A percentile compares a stretch with the other conserved stretches of the same genome.
Conservation (phyloP, 2,888 invertebrate genomes). For the Clusia tigrina region DNA sequence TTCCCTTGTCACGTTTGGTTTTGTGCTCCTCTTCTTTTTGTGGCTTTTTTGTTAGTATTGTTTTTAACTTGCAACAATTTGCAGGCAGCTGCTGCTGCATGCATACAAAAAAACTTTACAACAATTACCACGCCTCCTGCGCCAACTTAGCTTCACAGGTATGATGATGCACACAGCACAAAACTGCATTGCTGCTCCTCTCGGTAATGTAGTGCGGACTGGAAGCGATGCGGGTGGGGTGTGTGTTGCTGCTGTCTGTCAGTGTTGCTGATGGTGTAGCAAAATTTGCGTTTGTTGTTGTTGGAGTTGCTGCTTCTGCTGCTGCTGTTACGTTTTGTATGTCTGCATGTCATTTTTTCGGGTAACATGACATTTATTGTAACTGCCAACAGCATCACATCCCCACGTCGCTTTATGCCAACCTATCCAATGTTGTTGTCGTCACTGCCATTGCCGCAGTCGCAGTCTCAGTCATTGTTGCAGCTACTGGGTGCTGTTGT, state of each 20-base stretch:
- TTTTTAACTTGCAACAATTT: no score
- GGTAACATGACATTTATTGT: conserved; percentile 60
- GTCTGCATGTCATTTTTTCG: conserved; percentile 32
- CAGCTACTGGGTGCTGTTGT: conserved; percentile 23
- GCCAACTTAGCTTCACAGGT: no score
- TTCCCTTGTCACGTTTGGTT: conserved; percentile 6
- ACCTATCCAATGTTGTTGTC: conserved; percentile 36
- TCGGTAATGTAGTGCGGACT: no score
- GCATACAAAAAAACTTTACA: no score
- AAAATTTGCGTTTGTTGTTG: conserved; percentile 11
- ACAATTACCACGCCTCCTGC: no score
- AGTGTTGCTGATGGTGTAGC: no score
- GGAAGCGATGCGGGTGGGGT: background rate
- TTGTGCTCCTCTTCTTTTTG: no score
- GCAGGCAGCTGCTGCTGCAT: conserved; percentile 3
- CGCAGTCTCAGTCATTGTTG: conserved; percentile 33
- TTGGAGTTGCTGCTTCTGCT: conserved; percentile 10
- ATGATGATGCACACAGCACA: background rate
- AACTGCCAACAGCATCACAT: conserved; percentile 42
- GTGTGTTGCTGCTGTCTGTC: conserved; percentile 2
- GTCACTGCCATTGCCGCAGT: conserved; percentile 20
- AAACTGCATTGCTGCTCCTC: background rate
- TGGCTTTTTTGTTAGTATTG: no score
- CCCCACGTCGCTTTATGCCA: no score
- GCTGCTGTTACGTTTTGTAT: background rate